Base-by-base conservation (phyloP, 2,888 invertebrate genomes). In the Macrophya annulata region DNA sequence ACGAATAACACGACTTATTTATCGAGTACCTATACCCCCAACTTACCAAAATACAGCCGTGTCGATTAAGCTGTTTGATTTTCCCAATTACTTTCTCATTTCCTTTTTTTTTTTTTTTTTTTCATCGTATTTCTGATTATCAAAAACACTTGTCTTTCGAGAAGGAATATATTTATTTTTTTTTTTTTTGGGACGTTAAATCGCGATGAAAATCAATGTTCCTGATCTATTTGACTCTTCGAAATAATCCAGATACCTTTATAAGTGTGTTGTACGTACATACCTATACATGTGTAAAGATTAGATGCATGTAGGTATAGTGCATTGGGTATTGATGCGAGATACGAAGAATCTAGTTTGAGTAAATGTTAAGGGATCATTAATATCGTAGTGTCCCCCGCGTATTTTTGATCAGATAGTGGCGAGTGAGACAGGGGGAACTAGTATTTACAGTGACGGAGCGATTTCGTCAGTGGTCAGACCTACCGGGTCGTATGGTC, bases 401-500 rank as follows among this genome's bases (percentile, higher is more conserved):
- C 81, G 81, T 81, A 81, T 81, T 81, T 81, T 43, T 12, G n/a
- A 81, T 81, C 81, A 81, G 81, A 81, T 81, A 81, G 31, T 59
- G 62, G 40, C 21, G n/a, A 37, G 55, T 25, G 9, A 43, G 62
- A 37, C 17, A 37, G 6, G 25, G 81, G 31, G 43, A 81, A 62
- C 81, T 81, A 62, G 81, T 81, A 81, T 81, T 81, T 81, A 81
- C 81, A 68, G 71, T 83, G 83, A 83, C 83, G 65, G 83, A 83
- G 83, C 83, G 83, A 68, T 83, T 83, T 83, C 83, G 83, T 83
- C 83, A 83, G 83, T 31, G 25, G 51, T 25, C 10, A 31, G 83
- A 83, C 83, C 83, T 68, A 83, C 83, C 83, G 21, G 83, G 31
- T 68, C 21, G 83, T 48, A 25, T 48, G 4, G n/a, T 15, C 68